These are phyloP conservation scores for Sebastes melanostomus DNA, from an alignment of 2,797 vertebrate species.

Conservation along the genomic window DNA sequence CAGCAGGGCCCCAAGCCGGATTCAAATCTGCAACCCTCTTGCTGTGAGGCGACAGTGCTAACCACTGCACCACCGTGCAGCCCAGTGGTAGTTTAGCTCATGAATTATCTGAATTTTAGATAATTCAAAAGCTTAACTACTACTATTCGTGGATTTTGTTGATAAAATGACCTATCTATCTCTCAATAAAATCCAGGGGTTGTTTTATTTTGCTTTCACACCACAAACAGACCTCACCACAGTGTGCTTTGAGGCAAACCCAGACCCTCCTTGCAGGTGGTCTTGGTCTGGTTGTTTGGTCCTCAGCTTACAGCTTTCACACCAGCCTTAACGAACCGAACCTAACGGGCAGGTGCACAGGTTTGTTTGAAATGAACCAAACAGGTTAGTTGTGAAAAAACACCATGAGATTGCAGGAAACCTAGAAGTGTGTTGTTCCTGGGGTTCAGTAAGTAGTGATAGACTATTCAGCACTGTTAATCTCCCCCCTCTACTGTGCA, in stretches of 20 bases:
- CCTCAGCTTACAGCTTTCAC: neutral
- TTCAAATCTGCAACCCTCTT: too few relatives aligned
- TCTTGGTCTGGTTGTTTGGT: neutral
- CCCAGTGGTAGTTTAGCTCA: neutral
- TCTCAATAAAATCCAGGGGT: neutral
- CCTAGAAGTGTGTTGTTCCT: neutral
- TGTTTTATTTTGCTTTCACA: neutral
- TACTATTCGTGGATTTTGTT: too few relatives aligned
- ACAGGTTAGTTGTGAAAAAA: neutral
- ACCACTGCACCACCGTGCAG: too few relatives aligned
- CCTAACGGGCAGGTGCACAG: neutral
- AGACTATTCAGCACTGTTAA: neutral
- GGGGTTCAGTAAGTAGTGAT: neutral
- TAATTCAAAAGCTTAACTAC: too few relatives aligned
- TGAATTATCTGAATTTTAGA: neutral
- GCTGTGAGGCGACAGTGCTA: too few relatives aligned
- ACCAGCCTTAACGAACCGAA: neutral
- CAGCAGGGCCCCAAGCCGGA: too few relatives aligned
- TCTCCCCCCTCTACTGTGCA: neutral
- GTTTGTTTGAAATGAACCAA: neutral
- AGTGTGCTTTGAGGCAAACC: neutral
- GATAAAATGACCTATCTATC: too few relatives aligned
- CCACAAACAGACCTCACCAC: neutral
- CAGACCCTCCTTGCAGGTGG: neutral
- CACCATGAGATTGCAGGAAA: neutral